A percentile compares a stretch with the other conserved stretches of the same genome.
Evolutionary conservation across 2,113 vertebrate species (phyloP).

Genomic region (Rhagologus leucostigma): DNA sequence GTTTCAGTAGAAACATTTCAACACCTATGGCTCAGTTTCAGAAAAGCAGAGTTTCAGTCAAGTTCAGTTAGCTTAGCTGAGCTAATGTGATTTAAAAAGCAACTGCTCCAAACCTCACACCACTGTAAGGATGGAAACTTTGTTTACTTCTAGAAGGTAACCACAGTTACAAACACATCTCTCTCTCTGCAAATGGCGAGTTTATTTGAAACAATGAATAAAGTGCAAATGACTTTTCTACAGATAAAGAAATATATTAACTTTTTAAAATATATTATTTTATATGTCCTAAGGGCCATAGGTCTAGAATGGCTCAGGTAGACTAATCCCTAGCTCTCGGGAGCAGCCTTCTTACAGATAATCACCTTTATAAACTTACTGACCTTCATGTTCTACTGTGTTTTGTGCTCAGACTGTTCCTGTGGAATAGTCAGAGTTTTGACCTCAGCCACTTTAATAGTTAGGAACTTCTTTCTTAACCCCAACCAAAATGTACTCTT

Average conservation of each 20-base stretch:
- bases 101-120: neutral
- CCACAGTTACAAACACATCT: neutral
- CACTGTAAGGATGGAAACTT: neutral
- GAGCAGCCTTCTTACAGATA: neutral
- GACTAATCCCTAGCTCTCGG: neutral
- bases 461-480: neutral
- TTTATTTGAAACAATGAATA: neutral
- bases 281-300: neutral
- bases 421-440: neutral
- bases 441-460: neutral
- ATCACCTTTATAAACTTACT: neutral
- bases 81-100: neutral
- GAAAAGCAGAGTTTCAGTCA: neutral
- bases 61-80: neutral
- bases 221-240: neutral
- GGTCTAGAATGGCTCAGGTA: neutral
- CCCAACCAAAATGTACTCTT: neutral
- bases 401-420: neutral
- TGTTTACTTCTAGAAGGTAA: neutral
- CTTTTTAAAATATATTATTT: neutral
- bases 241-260: neutral
- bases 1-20: neutral
- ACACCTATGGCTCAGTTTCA: neutral
- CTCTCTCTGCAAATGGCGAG: neutral
- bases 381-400: neutral